Evolutionary conservation across 1,140 invertebrate species (phyloP).

Genomic region (Hyposmocoma kahamanoa): DNA sequence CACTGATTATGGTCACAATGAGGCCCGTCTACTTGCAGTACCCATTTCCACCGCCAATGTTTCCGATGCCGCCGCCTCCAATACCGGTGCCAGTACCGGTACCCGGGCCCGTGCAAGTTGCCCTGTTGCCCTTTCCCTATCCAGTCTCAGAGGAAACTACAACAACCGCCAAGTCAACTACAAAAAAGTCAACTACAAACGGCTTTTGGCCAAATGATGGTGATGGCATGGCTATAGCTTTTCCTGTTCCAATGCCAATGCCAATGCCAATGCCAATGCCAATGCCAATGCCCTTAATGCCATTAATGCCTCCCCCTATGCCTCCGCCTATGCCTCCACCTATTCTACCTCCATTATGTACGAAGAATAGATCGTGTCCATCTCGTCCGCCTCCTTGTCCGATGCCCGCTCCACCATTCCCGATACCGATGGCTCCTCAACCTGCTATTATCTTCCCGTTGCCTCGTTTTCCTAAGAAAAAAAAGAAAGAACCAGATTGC

Average conservation of each 20-base stretch:
- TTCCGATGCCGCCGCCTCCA: constrained; percentile 21
- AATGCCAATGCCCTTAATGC: neutral
- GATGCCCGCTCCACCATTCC: neutral
- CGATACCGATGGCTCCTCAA: neutral
- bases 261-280: constrained; percentile 3
- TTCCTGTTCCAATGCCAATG: constrained; percentile 28
- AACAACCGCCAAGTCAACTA: constrained; percentile 25
- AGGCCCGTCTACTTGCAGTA: constrained; percentile 5
- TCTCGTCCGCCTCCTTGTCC: too few relatives aligned
- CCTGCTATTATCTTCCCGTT: too few relatives aligned
- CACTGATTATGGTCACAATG: neutral
- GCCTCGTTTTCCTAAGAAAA: too few relatives aligned
- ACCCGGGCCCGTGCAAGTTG: constrained; percentile 20
- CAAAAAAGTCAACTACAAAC: constrained; percentile 14
- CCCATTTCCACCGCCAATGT: constrained; percentile 11
- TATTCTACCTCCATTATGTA: too few relatives aligned
- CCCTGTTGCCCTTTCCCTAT: constrained; percentile 4
- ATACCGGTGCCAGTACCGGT: constrained; percentile 10
- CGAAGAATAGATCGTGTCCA: too few relatives aligned
- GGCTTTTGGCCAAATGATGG: neutral
- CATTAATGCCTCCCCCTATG: neutral
- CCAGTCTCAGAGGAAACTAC: too few relatives aligned
- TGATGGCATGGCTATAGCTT: constrained; percentile 10
- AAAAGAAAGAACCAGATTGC: too few relatives aligned
- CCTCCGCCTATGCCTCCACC: neutral